A percentile compares a stretch with the other conserved stretches of the same genome.
These are phyloP conservation scores for Peromyscus melanophrys DNA, from an alignment of 2,797 vertebrate species.

Conservation along the genomic window DNA sequence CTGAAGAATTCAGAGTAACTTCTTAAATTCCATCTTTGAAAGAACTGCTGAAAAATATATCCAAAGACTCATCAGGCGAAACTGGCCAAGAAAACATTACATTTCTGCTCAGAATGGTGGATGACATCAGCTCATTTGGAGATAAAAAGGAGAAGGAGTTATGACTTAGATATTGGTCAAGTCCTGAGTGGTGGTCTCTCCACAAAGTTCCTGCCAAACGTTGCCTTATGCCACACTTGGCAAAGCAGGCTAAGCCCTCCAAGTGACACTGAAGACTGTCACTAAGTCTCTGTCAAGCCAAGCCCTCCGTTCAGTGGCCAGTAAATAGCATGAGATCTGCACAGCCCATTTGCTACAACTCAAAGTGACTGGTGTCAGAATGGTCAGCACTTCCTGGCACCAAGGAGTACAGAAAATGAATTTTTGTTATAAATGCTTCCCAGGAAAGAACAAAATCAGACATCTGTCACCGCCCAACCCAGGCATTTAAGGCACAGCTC, in stretches of 20 bases:
- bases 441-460: slow-evolving; percentile 63
- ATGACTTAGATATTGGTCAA: not conserved
- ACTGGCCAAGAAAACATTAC: not conserved
- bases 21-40: not conserved
- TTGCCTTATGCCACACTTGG: slow-evolving; percentile 1
- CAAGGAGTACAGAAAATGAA: slow-evolving; percentile 73
- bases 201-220: not conserved
- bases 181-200: not conserved
- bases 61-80: not conserved
- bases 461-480: not conserved
- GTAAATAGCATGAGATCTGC: slow-evolving; percentile 72
- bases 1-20: not conserved
- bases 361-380: slow-evolving; percentile 68
- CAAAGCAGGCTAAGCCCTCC: slow-evolving; percentile 29
- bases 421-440: slow-evolving; percentile 68
- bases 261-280: slow-evolving; percentile 50
- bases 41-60: not conserved
- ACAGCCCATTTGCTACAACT: slow-evolving; percentile 68
- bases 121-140: not conserved
- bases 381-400: slow-evolving; percentile 59
- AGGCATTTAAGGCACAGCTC: not conserved
- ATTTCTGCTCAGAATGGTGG: not conserved
- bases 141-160: not conserved
- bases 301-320: slow-evolving; percentile 58
- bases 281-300: slow-evolving; percentile 56